Base-by-base conservation (phyloP, 2,113 vertebrate species). In the Tapirus terrestris region DNA sequence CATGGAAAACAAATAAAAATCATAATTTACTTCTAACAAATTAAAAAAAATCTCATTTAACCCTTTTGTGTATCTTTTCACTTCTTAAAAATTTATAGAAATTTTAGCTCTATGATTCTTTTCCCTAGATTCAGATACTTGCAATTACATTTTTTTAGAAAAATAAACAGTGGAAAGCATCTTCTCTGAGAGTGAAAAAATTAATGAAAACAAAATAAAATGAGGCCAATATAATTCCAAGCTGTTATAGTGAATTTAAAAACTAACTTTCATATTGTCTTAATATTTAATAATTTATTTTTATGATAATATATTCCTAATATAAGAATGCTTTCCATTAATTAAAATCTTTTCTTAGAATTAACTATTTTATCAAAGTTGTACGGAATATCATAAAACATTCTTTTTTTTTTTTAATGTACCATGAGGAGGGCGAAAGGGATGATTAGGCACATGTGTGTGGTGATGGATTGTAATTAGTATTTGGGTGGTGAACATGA, bases 301-400 rank as follows among this genome's bases (percentile, higher is more conserved):
- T 91, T 58, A 76, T 70, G 45, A 72, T 91, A 79, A 76, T 23
- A 16, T 48, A 85, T 80, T 90, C 23, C 39, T 84, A 88, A 83
- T 75, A 53, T 81, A 81, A 51, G 25, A 80, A 73, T 77, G 13
- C 1, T 75, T 87, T 84, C 45, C 73, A 23, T 27, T 76, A 33
- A 82, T 67, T 86, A 72, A 96, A 92, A 67, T 96, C 0, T 90
- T 90, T 80, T 70, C 56, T 70, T 53, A 73, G 17, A 58, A 67
- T 53, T 88, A 93, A 96, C 94, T 91, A 68, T 48, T 94, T 94
- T 75, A n/a, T 51, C 87, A 80, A 70, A 39, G 7, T 89, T 84
- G 2, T 16, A 33, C 65, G 10, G 17, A 82, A 58, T 10, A 86
- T 65, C 6, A 36, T n/a, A 73, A 95, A 87, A 61, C 18, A 58